Evolutionary conservation across 2,113 vertebrate genomes (phyloP).

Genomic region (Gulo gulo): DNA sequence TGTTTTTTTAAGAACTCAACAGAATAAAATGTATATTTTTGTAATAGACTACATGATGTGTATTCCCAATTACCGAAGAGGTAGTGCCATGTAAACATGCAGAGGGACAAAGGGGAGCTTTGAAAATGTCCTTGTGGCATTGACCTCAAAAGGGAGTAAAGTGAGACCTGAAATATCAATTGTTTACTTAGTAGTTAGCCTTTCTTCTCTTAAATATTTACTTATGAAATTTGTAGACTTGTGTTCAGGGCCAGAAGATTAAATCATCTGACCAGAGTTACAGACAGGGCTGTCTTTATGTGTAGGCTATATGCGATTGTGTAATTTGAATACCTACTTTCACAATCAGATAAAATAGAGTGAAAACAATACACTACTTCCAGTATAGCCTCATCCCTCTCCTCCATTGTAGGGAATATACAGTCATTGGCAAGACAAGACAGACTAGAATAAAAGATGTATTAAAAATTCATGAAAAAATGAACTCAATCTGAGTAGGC

Average conservation of each 20-base stretch:
- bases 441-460: not conserved
- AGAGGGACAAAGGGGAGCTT: not conserved
- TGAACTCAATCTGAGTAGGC: not conserved
- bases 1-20: not conserved
- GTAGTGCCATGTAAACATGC: not conserved
- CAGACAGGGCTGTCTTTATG: not conserved
- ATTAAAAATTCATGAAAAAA: not conserved
- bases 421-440: not conserved
- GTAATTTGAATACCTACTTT: not conserved
- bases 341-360: not conserved
- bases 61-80: not conserved
- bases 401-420: not conserved
- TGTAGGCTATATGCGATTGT: not conserved
- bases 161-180: not conserved
- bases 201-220: conserved; percentile 58
- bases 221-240: conserved; percentile 17
- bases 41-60: not conserved
- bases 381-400: not conserved
- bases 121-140: not conserved
- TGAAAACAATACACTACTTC: not conserved
- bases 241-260: not conserved
- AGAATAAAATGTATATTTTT: not conserved
- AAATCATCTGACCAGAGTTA: conserved; percentile 8
- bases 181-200: conserved; percentile 23
- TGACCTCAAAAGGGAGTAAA: not conserved